phyloP scores from a whole-genome alignment of 2,888 invertebrate genomes.

The Punctoribates punctum region DNA sequence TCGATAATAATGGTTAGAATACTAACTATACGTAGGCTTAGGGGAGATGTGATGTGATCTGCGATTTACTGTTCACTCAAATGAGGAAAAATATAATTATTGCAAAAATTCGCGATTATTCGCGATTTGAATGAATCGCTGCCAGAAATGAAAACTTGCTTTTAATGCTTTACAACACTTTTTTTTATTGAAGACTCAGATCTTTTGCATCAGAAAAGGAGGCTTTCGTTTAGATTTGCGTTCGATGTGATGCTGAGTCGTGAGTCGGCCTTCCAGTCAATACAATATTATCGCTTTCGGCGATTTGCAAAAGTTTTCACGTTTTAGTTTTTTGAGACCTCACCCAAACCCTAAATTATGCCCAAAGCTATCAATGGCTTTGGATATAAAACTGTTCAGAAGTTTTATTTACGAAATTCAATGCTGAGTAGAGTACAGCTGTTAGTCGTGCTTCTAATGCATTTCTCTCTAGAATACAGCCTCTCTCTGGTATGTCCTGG shows the following conservation, averaged over 20 bases:
- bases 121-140: neutral
- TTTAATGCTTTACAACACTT: slow-evolving; percentile 29
- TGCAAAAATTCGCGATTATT: neutral
- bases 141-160: slow-evolving; percentile 22
- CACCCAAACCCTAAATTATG: slow-evolving; percentile 14
- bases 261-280: slow-evolving; percentile 25
- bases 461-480: slow-evolving; percentile 9
- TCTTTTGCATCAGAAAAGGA: slow-evolving; percentile 9
- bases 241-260: slow-evolving; percentile 21
- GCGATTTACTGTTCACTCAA: slow-evolving; percentile 19
- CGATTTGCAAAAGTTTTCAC: slow-evolving; percentile 13
- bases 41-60: neutral
- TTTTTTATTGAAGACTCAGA: slow-evolving; percentile 7
- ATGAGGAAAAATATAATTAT: slow-evolving; percentile 6
- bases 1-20: slow-evolving; percentile 9
- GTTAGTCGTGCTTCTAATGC: slow-evolving; percentile 9
- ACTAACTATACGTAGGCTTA: neutral
- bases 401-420: slow-evolving; percentile 6
- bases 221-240: slow-evolving; percentile 16
- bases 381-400: slow-evolving; percentile 8
- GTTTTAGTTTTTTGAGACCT: slow-evolving; percentile 37
- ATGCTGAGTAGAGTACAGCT: slow-evolving; percentile 1
- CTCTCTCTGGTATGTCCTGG: neutral
- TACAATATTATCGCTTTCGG: slow-evolving; percentile 18
- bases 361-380: slow-evolving; percentile 13